Evolutionary conservation across 2,888 invertebrate species (phyloP), one percentile per base, ranked within the genome.

Genomic region (Drosophila vallismaia): DNA sequence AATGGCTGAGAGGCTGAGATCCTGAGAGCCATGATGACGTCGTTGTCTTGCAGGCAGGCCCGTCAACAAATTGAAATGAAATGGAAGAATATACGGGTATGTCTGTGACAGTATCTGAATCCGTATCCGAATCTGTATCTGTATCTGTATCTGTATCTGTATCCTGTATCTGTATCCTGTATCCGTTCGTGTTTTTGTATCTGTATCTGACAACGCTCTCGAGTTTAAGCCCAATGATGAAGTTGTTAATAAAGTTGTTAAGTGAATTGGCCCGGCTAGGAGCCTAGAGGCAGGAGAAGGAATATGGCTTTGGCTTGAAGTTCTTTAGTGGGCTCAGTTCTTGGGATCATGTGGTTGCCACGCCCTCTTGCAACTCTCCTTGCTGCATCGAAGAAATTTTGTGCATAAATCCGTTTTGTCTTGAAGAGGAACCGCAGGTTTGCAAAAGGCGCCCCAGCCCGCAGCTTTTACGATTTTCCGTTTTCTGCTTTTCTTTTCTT

Each of bases 21-120:
- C 19, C 8, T 14, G 14, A 40, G 7, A 40, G 40, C 7, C 50
- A 70, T 62, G 71, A 76, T 80, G 79, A 76, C 71, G 76, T 79
- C 71, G 76, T 77, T 71, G 74, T 75, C 72, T 70, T 75, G 71
- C 73, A n/a, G n/a, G n/a, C 14, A 78, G 74, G 75, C 75, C 36
- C 71, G 75, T 81, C 75, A 68, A 63, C 73, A 86, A 89, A 88
- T 89, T 86, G 89, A 87, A 88, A 89, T 87, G 67, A 82, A 89
- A 89, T 87, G 89, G 89, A 79, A 84, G 80, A 81, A 80, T 86
- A 86, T 77, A 64, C 74, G 62, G 56, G 49, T 67, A 50, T 54
- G 62, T 58, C 24, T 54, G 49, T 49, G n/a, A 14, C 14, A 38
- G 48, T 26, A 19, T 40, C 7, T 40, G 48, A 57, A 54, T 10